Base-by-base conservation (phyloP, 92 coral and sea anemone species). In the Porites cylindrica region DNA sequence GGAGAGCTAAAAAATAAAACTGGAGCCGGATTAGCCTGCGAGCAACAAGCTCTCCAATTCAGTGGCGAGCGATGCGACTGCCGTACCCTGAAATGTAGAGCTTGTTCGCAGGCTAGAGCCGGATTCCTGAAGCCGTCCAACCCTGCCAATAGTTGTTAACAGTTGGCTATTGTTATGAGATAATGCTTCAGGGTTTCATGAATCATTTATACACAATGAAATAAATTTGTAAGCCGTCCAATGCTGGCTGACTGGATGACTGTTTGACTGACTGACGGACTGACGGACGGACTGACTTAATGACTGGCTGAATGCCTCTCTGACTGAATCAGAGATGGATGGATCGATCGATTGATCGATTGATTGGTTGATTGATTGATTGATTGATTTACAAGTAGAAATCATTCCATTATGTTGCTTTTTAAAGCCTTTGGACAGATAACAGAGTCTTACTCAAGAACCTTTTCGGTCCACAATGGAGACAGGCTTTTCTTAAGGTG, bases 401-500 rank as follows among this genome's bases (percentile, higher is more conserved):
- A 70, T 51, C 24, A 51, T 70, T 10, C 13, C 12, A n/a, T 20
- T 16, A 3, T n/a, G 2, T n/a, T 2, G 1, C 11, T 17, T 56
- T 26, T 53, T 17, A 17, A 54, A 81, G 85, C 23, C 16, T 56
- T 13, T 20, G 77, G 77, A 58, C 13, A 1, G 14, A 6, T 29
- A 24, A 72, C 7, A 1, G 13, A 17, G 17, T 7, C 17, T 11
- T 26, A 10, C n/a, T 6, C 13, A 9, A 69, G 18, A 29, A 26
- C 85, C 10, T 54, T 54, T 0, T 1, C 13, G 20, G 65, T 56
- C 11, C 17, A 56, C 18, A 81, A 81, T 68, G 85, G 85, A 29
- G 85, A 56, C 3, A 54, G 56, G 0, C 69, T 69, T 9, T 24
- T 69, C 1, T 72, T 81, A 14, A 10, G 63, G 66, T 81, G 85